Percentiles rank a stretch among this genome's conserved stretches.
Evolutionary conservation across 2,113 vertebrate species (phyloP).

Genomic region (Todiramphus chloris): DNA sequence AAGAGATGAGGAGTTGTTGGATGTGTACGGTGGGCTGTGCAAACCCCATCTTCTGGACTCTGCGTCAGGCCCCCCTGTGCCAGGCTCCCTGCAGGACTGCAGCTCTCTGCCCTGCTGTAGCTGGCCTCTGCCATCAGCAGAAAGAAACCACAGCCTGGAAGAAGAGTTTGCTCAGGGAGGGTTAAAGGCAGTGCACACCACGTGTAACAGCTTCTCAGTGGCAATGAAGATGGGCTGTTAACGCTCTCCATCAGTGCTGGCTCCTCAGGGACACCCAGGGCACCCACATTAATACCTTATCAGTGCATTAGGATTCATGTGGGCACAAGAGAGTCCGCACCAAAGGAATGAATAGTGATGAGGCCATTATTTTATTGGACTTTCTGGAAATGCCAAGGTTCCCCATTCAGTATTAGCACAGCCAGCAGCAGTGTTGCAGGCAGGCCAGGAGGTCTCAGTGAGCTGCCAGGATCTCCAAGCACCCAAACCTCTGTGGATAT

Average conservation of each 20-base stretch:
- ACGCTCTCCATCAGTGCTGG: background rate
- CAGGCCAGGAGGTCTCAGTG: background rate
- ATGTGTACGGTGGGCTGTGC: background rate
- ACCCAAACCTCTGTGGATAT: background rate
- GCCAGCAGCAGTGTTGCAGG: background rate
- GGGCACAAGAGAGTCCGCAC: background rate
- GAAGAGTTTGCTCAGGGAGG: background rate
- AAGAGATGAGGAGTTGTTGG: background rate
- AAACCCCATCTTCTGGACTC: background rate
- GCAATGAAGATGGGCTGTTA: background rate
- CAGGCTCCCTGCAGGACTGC: fast-evolving
- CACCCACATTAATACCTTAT: background rate
- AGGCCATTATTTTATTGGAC: background rate
- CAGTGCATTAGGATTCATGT: background rate
- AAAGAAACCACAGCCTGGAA: background rate
- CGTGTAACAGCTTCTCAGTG: fast-evolving
- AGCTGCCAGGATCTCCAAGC: background rate
- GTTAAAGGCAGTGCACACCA: background rate
- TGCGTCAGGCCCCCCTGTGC: background rate
- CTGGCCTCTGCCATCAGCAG: background rate
- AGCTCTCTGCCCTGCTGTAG: fast-evolving
- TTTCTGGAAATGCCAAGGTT: background rate
- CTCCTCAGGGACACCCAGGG: background rate
- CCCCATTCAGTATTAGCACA: background rate
- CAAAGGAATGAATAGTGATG: background rate